These are phyloP conservation scores for Australoheros scitulus DNA, from an alignment of 2,113 vertebrate genomes.

Conservation along the genomic window DNA sequence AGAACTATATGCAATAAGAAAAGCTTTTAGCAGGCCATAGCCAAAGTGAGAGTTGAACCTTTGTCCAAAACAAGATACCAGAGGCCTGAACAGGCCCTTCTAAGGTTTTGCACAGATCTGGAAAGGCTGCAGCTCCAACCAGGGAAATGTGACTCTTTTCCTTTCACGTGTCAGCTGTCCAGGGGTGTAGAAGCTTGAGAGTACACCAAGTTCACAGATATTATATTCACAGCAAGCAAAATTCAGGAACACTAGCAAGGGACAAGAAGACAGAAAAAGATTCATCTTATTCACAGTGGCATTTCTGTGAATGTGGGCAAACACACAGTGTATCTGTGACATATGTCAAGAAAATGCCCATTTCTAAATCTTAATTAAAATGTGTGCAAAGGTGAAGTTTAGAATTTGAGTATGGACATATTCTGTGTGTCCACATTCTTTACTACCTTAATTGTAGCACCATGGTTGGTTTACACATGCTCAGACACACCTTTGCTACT, in stretches of 20 bases:
- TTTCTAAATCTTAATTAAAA: background rate
- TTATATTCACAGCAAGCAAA: slow-evolving; percentile 59
- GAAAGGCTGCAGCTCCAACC: slow-evolving; percentile 34
- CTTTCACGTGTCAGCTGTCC: slow-evolving; percentile 56
- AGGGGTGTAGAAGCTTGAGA: slow-evolving; percentile 25
- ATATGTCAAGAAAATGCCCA: background rate
- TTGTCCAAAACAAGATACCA: slow-evolving; percentile 54
- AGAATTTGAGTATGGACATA: background rate
- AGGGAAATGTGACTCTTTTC: slow-evolving; percentile 36
- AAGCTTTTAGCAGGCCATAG: slow-evolving; percentile 63
- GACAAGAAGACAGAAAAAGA: background rate
- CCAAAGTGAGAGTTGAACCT: slow-evolving; percentile 47
- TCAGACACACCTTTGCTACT: background rate
- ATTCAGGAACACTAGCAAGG: slow-evolving; percentile 30
- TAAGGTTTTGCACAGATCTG: slow-evolving; percentile 26
- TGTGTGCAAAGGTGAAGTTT: background rate
- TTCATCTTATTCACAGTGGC: slow-evolving; percentile 20
- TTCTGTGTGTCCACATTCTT: background rate
- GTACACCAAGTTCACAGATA: slow-evolving; percentile 44
- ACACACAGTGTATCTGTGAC: background rate
- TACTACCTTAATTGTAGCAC: background rate
- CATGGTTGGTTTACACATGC: background rate
- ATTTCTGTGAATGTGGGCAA: slow-evolving; percentile 15
- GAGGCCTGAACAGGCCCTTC: slow-evolving; percentile 24
- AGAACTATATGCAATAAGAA: slow-evolving; percentile 63